A percentile compares a stretch with the other conserved stretches of the same genome.
Evolutionary conservation across 2,888 invertebrate species (phyloP).

Genomic region (Pristionchus exspectatus): DNA sequence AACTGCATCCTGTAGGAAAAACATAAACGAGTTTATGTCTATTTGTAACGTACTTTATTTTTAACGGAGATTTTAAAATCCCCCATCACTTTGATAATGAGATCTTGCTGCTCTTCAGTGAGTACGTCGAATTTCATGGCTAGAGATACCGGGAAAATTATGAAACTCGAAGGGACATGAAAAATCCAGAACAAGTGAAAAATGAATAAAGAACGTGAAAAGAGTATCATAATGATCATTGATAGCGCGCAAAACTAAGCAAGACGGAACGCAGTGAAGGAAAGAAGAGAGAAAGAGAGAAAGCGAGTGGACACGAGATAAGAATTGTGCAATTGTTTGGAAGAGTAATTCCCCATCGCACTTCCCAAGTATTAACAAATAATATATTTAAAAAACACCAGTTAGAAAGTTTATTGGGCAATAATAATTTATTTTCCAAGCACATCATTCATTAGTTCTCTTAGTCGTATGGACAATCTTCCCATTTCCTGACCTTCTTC

Average conservation of each 20-base stretch:
- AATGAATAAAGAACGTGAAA: neutral
- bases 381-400: too few species aligned
- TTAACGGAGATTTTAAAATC: neutral
- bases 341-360: too few species aligned
- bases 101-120: neutral
- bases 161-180: too few species aligned
- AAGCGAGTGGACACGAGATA: neutral
- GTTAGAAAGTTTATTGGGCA: too few species aligned
- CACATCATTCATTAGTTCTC: slow-evolving; percentile 8
- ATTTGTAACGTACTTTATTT: neutral
- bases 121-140: neutral
- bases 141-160: neutral
- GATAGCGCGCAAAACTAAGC: neutral
- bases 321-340: neutral
- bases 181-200: too few species aligned
- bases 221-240: neutral
- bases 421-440: neutral
- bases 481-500: slow-evolving; percentile 7
- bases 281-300: neutral
- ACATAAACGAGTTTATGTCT: neutral
- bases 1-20: neutral
- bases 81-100: neutral
- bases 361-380: too few species aligned
- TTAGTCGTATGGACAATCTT: slow-evolving; percentile 1
- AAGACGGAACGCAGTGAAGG: neutral